Conservation (phyloP, 1,140 invertebrate genomes). For the Pseudachorutes palmiensis region DNA sequence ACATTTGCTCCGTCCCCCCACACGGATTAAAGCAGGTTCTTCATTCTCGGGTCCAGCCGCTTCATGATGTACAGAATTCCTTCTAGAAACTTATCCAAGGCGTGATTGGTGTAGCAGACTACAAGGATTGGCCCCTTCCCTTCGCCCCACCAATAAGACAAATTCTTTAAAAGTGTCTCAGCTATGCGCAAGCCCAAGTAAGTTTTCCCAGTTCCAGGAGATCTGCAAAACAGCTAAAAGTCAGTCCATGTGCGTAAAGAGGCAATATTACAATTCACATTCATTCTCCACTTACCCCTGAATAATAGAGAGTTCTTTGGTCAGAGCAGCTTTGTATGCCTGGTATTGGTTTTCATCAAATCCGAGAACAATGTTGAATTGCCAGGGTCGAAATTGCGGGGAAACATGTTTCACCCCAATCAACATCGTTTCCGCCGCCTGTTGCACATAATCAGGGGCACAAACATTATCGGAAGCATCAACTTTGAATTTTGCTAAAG, state of each 20-base stretch:
- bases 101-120: slow-evolving; percentile 79
- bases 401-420: slow-evolving; percentile 19
- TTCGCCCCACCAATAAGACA: slow-evolving; percentile 25
- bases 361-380: slow-evolving; percentile 38
- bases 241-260: neutral
- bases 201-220: slow-evolving; percentile 52
- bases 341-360: slow-evolving; percentile 52
- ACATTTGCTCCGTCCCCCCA: slow-evolving; percentile 23
- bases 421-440: neutral
- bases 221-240: slow-evolving; percentile 54
- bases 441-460: slow-evolving; percentile 30
- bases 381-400: slow-evolving; percentile 40
- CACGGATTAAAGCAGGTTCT: slow-evolving; percentile 20
- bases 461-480: slow-evolving; percentile 41
- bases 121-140: slow-evolving; percentile 56
- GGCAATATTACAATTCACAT: slow-evolving; percentile 35
- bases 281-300: slow-evolving; percentile 47
- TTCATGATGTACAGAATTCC: slow-evolving; percentile 47
- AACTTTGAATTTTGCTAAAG: slow-evolving; percentile 57
- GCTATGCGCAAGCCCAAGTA: slow-evolving; percentile 37
- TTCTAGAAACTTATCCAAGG: slow-evolving; percentile 80
- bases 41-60: neutral
- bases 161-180: slow-evolving; percentile 32
- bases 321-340: slow-evolving; percentile 53
- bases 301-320: slow-evolving; percentile 58